Base-by-base conservation (phyloP, 2,113 vertebrate species). In the Anser brachyrhynchus region DNA sequence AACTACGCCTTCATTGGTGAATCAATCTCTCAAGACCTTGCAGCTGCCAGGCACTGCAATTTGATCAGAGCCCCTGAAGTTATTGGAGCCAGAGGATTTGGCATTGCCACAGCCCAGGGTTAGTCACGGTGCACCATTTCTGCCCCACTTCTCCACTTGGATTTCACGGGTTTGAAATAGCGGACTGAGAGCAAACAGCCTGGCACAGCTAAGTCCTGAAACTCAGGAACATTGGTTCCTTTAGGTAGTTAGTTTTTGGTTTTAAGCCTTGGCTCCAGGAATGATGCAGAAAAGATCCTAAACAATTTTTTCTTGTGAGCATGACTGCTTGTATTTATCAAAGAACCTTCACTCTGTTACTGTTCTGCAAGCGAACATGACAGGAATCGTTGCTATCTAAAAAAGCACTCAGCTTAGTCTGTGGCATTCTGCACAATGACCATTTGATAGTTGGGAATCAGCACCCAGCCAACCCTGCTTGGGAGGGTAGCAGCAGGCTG, bases 1-100 rank as follows among this genome's bases (percentile, higher is more conserved):
- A 98, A 98, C 90, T 99, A 98, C 1, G 99, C 98, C 87, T 99
- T 99, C 95, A 99, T 99, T 0, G 99, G 98, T 2, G 99, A 99
- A 85, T 98, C 98, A 0, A 98, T 98, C 87, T 98, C 98, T 5
- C 96, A 99, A 79, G 99, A 99, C 84, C 89, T 99, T 31, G 98
- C 97, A 0, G 98, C 97, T 10, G 98, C 98, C 10, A 97, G 97
- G n/a, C 95, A 98, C 97, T 99, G 99, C 78, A 96, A 98, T 29
- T 79, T 99, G 72, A 96, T 95, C 58, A 96, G 98, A 10, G 97
- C 98, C 14, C 97, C 98, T 1, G 98, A 99, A 17, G 92, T 98
- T 26, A 95, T 99, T 0, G 97, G 96, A 9, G 98, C 98, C 92
- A 98, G 99, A 55, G 98, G 98, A 19, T 99, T 98, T 54, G 96